phyloP scores from a whole-genome alignment of 2,113 vertebrate genomes.

The Clarias magur region DNA sequence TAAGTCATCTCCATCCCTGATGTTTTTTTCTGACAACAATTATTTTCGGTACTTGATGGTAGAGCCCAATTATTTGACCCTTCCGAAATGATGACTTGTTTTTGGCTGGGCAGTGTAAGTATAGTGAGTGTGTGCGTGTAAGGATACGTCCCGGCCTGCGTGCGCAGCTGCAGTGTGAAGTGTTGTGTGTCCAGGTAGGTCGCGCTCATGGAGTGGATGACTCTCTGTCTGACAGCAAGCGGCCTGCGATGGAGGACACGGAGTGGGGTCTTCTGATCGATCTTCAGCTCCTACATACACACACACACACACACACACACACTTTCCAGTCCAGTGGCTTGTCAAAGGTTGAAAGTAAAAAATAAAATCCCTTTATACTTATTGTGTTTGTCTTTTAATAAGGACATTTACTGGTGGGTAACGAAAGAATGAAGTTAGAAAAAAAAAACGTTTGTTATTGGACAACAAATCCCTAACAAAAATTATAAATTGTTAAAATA shows the following conservation, averaged over 20 bases:
- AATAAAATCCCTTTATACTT: too few relatives aligned
- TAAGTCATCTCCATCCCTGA: too few relatives aligned
- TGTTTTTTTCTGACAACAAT: too few relatives aligned
- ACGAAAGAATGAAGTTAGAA: background rate
- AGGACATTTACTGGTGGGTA: background rate
- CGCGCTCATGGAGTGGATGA: slow-evolving; percentile 85
- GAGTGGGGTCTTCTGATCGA: slow-evolving; percentile 94
- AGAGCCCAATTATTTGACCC: too few relatives aligned
- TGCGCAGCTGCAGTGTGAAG: slow-evolving; percentile 86
- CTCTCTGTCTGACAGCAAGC: slow-evolving; percentile 80
- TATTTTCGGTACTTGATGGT: too few relatives aligned
- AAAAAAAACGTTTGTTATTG: too few relatives aligned
- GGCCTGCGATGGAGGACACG: slow-evolving; percentile 90
- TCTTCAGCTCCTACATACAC: slow-evolving; percentile 79
- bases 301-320: background rate
- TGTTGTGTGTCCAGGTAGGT: slow-evolving; percentile 84
- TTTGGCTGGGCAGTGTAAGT: too few relatives aligned
- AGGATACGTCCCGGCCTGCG: slow-evolving; percentile 98
- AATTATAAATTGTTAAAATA: too few relatives aligned
- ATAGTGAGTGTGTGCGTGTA: slow-evolving; percentile 1
- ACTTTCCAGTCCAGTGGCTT: background rate
- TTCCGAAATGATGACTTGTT: too few relatives aligned
- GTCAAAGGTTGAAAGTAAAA: background rate
- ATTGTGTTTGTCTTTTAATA: background rate
- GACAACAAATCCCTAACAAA: too few relatives aligned